Base-by-base conservation (phyloP, 2,888 invertebrate genomes). In the Tineola bisselliella region DNA sequence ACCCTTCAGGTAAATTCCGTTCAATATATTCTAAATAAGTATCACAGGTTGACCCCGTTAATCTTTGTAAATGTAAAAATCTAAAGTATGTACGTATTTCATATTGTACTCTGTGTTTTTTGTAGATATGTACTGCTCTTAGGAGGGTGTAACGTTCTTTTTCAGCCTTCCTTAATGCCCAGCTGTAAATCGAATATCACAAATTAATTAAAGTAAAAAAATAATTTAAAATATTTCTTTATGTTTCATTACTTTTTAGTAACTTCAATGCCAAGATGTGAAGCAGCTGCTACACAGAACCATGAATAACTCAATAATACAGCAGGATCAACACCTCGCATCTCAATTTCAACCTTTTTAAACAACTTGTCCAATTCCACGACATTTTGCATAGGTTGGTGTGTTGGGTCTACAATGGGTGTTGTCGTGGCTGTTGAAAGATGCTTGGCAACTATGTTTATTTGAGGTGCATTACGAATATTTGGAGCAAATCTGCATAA, bases 1-100 rank as follows among this genome's bases (percentile, higher is more conserved):
- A 94, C 44, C 99, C 99, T 88, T 99, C 99, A 0, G 99, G 99
- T 61, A 99, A 88, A 87, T 99, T 99, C 69, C 99, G 89, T 78
- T 99, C 93, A 62, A 98, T 91, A 76, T 99, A 99, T 84, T 99
- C 99, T 61, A 99, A 81, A 75, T 95, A 94, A 10, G 99, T 98
- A 66, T 96, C 96, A 58, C 97, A 93, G 11, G 99, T 99, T 3
- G 98, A 98, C 0, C 96, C 97, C 0, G 99, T 99, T 11, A 99
- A 74, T 69, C 93, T 89, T 68, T 93, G 91, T 30, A 97, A 90
- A 69, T 94, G 91, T 71, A 98, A 88, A 70, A 93, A 93, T 63
- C 93, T 90, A 77, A 93, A 98, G 80, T 98, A 94, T 2, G 99
- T 99, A 67, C 99, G 89, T 15, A 93, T 90, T 87, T 99, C 99